Evolutionary conservation across 2,888 invertebrate species (phyloP), one percentile per base, ranked within the genome.

Genomic region (Pecten maximus): DNA sequence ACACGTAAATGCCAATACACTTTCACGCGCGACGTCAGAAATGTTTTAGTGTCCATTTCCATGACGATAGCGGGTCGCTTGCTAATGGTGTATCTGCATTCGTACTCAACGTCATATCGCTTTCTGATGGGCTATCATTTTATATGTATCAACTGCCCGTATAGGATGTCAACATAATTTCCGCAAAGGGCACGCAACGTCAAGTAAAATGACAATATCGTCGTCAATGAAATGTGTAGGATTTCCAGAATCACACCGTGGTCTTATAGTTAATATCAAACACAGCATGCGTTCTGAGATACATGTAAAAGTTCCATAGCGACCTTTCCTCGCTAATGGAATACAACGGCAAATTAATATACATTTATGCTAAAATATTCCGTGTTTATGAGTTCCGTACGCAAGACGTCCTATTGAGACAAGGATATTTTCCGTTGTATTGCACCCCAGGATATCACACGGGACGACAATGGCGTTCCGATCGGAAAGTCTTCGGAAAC

Each of bases 351-450:
- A 44, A 44, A 44, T 35, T 74, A 35, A 74, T 35, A 74, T 28
- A 74, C 74, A 74, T 74, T 28, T 74, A 74, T 74, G 74, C 35
- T 74, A 74, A 74, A 0, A 74, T 74, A 74, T 74, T 74, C 74
- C 15, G 10, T 74, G 74, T 74, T 74, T 28, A 74, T 74, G 74
- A 74, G 35, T 16, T 23, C 28, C 35, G 8, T 35, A 16, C 23
- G 35, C 28, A 74, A 28, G 28, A 2, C 74, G 35, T 74, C 28
- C 28, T 8, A 15, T 35, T 35, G 28, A 28, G 35, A 28, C 15
- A 28, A 35, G 74, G 35, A 28, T 74, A 28, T 28, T 74, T 35
- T 3, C 12, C 0, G 12, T 74, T 35, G 74, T 35, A 74, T 35
- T 23, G 19, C 54, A 35, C 28, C 35, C 35, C 28, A 4, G 6